Evolutionary conservation across 2,888 invertebrate species (phyloP).

Genomic region (Xylota segnis): DNA sequence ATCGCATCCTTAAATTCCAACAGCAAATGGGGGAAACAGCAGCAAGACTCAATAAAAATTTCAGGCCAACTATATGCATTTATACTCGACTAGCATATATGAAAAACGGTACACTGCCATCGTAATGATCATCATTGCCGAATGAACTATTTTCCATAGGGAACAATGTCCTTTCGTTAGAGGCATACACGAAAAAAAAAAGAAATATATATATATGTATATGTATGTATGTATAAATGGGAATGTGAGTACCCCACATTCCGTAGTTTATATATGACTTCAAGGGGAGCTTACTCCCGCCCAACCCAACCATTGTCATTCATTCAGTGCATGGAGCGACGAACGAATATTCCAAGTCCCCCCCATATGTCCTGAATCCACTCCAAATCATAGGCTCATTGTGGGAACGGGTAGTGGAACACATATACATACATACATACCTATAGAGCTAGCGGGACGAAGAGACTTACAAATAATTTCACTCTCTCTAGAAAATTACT

Average conservation of each 20-base stretch:
- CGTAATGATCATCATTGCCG: slow-evolving; percentile 75
- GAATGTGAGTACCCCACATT: slow-evolving; percentile 61
- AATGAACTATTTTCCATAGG: slow-evolving; percentile 75
- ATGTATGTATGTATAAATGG: slow-evolving; percentile 63
- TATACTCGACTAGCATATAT: slow-evolving; percentile 46
- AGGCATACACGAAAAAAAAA: slow-evolving; percentile 37
- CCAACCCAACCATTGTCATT: slow-evolving; percentile 60
- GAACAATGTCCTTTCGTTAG: slow-evolving; percentile 74
- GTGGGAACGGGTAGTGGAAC: slow-evolving; percentile 30
- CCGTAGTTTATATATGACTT: slow-evolving; percentile 47
- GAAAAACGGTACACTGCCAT: slow-evolving; percentile 72
- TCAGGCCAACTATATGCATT: slow-evolving; percentile 75
- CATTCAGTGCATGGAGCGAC: slow-evolving; percentile 42
- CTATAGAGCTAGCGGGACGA: not conserved
- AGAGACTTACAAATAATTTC: slow-evolving; percentile 61
- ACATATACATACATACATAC: not conserved
- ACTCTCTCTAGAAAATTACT: slow-evolving; percentile 46
- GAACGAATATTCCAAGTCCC: slow-evolving; percentile 36
- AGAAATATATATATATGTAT: no score
- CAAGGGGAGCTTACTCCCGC: slow-evolving; percentile 47
- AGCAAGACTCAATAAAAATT: slow-evolving; percentile 73
- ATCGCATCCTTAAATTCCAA: slow-evolving; percentile 72
- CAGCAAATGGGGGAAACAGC: slow-evolving; percentile 44
- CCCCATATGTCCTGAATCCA: slow-evolving; percentile 64
- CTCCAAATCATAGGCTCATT: slow-evolving; percentile 66